Evolutionary conservation across 2,113 vertebrate genomes (phyloP).

Genomic region (Pelobates fuscus): DNA sequence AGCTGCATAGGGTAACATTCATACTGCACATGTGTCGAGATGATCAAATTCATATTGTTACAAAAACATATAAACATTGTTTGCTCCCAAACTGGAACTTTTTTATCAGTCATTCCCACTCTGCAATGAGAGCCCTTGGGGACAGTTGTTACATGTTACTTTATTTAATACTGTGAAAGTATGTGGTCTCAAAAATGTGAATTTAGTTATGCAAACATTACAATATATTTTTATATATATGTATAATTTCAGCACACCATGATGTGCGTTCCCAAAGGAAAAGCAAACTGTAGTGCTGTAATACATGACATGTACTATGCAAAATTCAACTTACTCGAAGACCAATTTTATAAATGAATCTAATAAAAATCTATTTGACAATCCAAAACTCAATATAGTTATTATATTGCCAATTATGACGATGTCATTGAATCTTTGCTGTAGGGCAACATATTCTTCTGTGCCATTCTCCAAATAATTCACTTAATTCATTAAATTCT

Average conservation of each 20-base stretch:
- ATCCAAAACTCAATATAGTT: too few relatives aligned
- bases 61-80: slow-evolving; percentile 7
- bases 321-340: too few relatives aligned
- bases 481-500: too few relatives aligned
- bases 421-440: too few relatives aligned
- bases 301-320: too few relatives aligned
- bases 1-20: neutral
- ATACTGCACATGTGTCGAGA: neutral
- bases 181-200: slow-evolving; percentile 6
- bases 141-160: slow-evolving; percentile 1
- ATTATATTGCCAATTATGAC: too few relatives aligned
- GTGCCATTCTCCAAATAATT: too few relatives aligned
- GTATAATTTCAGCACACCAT: too few relatives aligned
- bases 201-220: slow-evolving; percentile 6
- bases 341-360: too few relatives aligned
- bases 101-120: slow-evolving; percentile 17
- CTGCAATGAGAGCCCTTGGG: slow-evolving; percentile 10
- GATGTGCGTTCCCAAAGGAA: neutral
- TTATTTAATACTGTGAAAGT: neutral
- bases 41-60: slow-evolving; percentile 10
- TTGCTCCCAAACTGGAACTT: neutral
- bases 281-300: neutral
- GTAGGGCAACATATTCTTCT: too few relatives aligned
- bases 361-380: too few relatives aligned
- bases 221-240: too few relatives aligned